These are phyloP conservation scores for Hypsopygia costalis DNA, from an alignment of 2,888 invertebrate species.

Conservation along the genomic window DNA sequence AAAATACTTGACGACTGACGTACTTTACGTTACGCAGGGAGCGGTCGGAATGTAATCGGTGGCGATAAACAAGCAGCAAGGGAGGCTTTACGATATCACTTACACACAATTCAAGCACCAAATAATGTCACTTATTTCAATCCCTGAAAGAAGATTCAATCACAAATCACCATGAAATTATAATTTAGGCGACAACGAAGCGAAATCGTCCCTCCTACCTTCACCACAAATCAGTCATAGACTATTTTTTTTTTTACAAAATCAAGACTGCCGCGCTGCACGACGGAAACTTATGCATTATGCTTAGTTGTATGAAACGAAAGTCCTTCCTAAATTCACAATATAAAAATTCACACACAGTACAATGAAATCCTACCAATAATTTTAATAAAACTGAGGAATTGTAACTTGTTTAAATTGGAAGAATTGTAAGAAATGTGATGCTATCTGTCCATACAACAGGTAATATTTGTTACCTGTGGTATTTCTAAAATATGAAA, in stretches of 20 bases:
- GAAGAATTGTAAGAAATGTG: no score
- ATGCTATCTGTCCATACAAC: no score
- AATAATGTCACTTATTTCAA: conserved; percentile 54
- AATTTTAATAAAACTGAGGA: no score
- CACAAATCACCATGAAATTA: conserved; percentile 61
- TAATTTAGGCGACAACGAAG: conserved; percentile 73
- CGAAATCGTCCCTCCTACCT: conserved; percentile 71
- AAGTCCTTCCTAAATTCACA: no score
- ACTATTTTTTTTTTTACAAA: conserved; percentile 34
- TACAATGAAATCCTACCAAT: no score
- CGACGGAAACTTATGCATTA: background rate
- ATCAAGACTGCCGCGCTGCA: conserved; percentile 1
- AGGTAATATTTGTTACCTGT: no score
- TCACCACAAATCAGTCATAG: conserved; percentile 68
- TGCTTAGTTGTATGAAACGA: no score
- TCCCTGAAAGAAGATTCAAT: conserved; percentile 48
- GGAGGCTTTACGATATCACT: conserved; percentile 38
- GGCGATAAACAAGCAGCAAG: conserved; percentile 36
- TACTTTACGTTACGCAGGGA: conserved; percentile 72
- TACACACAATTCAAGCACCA: conserved; percentile 48
- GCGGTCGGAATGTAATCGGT: conserved; percentile 70
- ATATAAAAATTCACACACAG: no score
- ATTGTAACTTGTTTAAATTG: no score
- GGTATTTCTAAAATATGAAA: no score
- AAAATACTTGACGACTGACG: conserved; percentile 73